These are phyloP conservation scores for Trissoscelio sp. DNA, from an alignment of 2,888 invertebrate species.

Conservation along the genomic window DNA sequence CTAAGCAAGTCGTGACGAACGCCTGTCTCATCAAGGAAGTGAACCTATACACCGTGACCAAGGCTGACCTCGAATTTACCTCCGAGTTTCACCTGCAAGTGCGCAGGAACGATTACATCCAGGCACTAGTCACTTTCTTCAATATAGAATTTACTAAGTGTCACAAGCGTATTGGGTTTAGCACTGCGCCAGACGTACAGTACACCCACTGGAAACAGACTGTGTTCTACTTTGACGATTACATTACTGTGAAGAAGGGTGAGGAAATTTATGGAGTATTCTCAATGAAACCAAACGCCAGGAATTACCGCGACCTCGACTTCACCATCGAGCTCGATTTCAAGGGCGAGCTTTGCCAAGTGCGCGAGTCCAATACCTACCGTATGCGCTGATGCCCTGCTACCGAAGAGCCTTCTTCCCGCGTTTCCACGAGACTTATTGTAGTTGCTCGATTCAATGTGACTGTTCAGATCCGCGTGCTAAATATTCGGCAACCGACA, in stretches of 20 bases:
- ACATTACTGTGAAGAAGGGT: slow-evolving; percentile 97
- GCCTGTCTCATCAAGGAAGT: slow-evolving; percentile 98
- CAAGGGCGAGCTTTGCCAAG: slow-evolving; percentile 93
- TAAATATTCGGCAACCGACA: slow-evolving; percentile 31
- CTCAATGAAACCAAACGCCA: slow-evolving; percentile 96
- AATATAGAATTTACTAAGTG: slow-evolving; percentile 99
- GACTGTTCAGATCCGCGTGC: slow-evolving; percentile 51
- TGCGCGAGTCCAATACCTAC: slow-evolving; percentile 93
- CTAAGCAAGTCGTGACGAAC: slow-evolving; percentile 98
- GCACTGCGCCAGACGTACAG: slow-evolving; percentile 98
- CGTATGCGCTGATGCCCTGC: slow-evolving; percentile 91
- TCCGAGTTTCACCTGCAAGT: slow-evolving; percentile 93
- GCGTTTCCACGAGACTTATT: slow-evolving; percentile 57
- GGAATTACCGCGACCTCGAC: slow-evolving; percentile 98
- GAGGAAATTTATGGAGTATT: slow-evolving; percentile 97
- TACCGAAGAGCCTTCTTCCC: slow-evolving; percentile 46
- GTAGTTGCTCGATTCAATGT: slow-evolving; percentile 60
- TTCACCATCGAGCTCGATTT: slow-evolving; percentile 97
- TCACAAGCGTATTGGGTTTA: slow-evolving; percentile 99
- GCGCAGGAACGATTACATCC: slow-evolving; percentile 97
- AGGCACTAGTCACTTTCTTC: slow-evolving; percentile 99
- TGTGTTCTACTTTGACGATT: slow-evolving; percentile 99
- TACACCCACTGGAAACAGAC: slow-evolving; percentile 99
- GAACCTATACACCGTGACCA: slow-evolving; percentile 98
- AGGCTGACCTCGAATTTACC: slow-evolving; percentile 95